These are phyloP conservation scores for Pollachius pollachius DNA, from an alignment of 2,113 vertebrate species.

Conservation along the genomic window DNA sequence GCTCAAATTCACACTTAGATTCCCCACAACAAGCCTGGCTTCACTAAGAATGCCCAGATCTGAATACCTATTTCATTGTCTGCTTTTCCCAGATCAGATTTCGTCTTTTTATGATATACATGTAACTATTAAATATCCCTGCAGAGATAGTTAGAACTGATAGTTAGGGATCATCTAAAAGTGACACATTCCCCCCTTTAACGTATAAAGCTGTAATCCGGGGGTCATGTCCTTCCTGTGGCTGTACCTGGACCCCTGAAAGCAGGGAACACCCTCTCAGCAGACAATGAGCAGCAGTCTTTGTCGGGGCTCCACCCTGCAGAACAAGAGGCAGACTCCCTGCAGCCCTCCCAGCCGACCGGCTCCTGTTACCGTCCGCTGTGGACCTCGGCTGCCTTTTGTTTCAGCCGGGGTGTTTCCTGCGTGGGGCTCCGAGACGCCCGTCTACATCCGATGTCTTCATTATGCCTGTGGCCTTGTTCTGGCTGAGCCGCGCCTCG, in stretches of 20 bases:
- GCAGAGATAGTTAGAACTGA: too few species aligned
- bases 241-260: conserved; percentile 43
- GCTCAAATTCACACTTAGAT: too few species aligned
- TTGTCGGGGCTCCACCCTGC: conserved; percentile 42
- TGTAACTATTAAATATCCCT: too few species aligned
- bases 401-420: conserved; percentile 39
- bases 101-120: too few species aligned
- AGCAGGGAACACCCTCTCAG: conserved; percentile 57
- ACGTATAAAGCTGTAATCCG: conserved; percentile 49
- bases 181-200: too few species aligned
- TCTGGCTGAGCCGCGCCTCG: conserved; percentile 38
- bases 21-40: too few species aligned
- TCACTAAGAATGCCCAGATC: too few species aligned
- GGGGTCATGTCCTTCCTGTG: conserved; percentile 63
- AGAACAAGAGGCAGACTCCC: conserved; percentile 42
- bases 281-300: conserved; percentile 61
- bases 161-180: too few species aligned
- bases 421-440: conserved; percentile 34
- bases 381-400: conserved; percentile 26
- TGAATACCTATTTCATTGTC: too few species aligned
- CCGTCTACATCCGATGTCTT: conserved; percentile 49
- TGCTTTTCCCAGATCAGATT: too few species aligned
- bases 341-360: conserved; percentile 41
- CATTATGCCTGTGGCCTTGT: conserved; percentile 39
- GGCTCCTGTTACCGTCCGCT: conserved; percentile 65